phyloP scores from a whole-genome alignment of 2,888 invertebrate species.

The Strigamia maritima region DNA sequence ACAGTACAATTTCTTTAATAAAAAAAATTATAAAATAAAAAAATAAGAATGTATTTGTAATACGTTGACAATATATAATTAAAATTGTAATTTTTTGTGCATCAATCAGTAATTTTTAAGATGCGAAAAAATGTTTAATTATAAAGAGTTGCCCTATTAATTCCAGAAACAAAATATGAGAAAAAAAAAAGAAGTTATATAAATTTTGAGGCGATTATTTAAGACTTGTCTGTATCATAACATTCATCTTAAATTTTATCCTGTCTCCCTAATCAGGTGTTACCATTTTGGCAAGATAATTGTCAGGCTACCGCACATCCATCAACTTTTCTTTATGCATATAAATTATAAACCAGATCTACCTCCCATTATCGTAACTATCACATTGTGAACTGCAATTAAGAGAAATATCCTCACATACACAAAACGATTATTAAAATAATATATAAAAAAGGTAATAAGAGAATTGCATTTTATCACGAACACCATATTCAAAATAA shows the following conservation, averaged over 20 bases:
- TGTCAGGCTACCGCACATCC: constrained; percentile 30
- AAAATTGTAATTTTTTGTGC: not conserved
- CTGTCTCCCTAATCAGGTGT: constrained; percentile 16
- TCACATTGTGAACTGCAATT: constrained; percentile 12
- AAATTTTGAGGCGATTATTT: constrained; percentile 16
- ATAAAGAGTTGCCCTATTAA: not conserved
- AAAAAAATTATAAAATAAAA: not conserved
- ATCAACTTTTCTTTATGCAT: constrained; percentile 18
- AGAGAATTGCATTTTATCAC: constrained; percentile 28
- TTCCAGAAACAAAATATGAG: constrained; percentile 11
- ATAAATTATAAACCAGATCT: constrained; percentile 21
- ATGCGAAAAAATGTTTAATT: not conserved
- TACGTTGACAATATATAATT: not conserved
- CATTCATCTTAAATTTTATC: constrained; percentile 18
- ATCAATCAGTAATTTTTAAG: not conserved
- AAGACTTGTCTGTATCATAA: constrained; percentile 10
- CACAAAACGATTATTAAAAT: not conserved
- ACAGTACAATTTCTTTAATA: not conserved
- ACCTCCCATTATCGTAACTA: not conserved
- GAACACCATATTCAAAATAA: not conserved
- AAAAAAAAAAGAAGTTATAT: constrained; percentile 7
- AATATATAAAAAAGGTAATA: constrained; percentile 8
- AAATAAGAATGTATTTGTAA: not conserved
- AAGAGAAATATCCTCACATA: constrained; percentile 8
- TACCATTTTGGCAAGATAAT: constrained; percentile 27